Percentiles rank a stretch among this genome's conserved stretches.
phyloP scores from a whole-genome alignment of 2,113 vertebrate genomes.

The Kobus ellipsiprymnus region DNA sequence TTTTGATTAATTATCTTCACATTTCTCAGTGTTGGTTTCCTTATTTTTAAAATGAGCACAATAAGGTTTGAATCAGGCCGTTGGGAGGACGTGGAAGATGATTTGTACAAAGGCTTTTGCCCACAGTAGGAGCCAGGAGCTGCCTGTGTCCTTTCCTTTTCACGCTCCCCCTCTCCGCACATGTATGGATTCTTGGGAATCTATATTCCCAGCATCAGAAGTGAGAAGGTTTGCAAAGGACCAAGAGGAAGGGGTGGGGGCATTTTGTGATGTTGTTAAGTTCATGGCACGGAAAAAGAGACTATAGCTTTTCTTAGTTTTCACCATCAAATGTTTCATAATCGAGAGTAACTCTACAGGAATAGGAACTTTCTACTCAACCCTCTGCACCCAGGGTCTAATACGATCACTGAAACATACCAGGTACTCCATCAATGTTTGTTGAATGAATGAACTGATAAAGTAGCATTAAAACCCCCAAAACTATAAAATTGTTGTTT shows the following conservation, averaged over 20 bases:
- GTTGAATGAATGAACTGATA: not conserved
- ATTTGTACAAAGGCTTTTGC: not conserved
- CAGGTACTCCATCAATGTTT: not conserved
- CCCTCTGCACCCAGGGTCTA: not conserved
- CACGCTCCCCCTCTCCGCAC: accelerated
- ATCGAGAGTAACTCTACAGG: not conserved
- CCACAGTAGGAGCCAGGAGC: not conserved
- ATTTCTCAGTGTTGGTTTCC: not conserved
- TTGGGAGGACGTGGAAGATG: not conserved
- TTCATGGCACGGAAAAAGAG: not conserved
- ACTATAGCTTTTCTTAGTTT: not conserved
- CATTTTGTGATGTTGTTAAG: not conserved
- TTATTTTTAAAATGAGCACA: constrained; percentile 12
- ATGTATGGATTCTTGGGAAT: not conserved
- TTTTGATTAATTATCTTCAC: not conserved
- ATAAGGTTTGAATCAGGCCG: not conserved
- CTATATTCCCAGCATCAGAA: not conserved
- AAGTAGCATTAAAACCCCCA: not conserved
- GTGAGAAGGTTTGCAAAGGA: not conserved
- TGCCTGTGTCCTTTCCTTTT: not conserved
- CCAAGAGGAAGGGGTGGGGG: not conserved
- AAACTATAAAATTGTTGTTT: not conserved
- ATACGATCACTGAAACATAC: not conserved
- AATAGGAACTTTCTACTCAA: not conserved
- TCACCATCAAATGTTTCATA: not conserved